Evolutionary conservation across 2,113 vertebrate genomes (phyloP), one percentile per base, ranked within the genome.

Genomic region (Hippoglossus stenolepis): DNA sequence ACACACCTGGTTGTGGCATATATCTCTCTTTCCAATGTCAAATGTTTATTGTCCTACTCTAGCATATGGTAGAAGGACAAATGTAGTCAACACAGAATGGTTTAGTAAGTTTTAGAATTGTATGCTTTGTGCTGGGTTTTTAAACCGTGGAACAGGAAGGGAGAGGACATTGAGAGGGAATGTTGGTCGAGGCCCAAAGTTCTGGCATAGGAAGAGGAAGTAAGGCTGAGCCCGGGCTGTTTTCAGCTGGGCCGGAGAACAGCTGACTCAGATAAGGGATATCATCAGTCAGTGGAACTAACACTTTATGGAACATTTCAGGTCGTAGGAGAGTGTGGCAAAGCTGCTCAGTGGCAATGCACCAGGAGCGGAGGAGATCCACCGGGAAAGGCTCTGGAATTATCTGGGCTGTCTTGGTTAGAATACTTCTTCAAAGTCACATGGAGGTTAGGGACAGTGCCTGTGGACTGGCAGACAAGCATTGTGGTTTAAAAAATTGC

Each of bases 1-100:
- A 70, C 15, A 58, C 64, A 75, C 20, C 63, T 49, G 59, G 14
- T 77, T 58, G 26, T 70, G 64, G 71, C 76, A 72, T 49, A 57
- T 83, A 70, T 72, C 40, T 58, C 14, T 17, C 67, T 67, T 65
- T 40, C 18, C 4, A 28, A 15, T 56, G 38, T 74, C 68, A 84
- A 71, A 62, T 54, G 24, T 65, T 35, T 35, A 54, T 21, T 26
- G 21, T 73, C 65, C 40, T 10, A 8, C 40, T 58, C 13, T 38
- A 45, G 61, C 61, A 35, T 35, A 10, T n/a, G 7, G 24, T 26
- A 28, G 23, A 59, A 1, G 24, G 57, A 24, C 4, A 15, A 26
- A 26, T 24, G 23, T 7, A 20, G 18, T 38, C 8, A 51, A 51
- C 1, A 17, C 15, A 51, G n/a, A 51, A 38, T 18, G 18, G 45